A percentile compares a stretch with the other conserved stretches of the same genome.
Conservation (phyloP, 2,797 vertebrate species). For the Danio aesculapii region DNA sequence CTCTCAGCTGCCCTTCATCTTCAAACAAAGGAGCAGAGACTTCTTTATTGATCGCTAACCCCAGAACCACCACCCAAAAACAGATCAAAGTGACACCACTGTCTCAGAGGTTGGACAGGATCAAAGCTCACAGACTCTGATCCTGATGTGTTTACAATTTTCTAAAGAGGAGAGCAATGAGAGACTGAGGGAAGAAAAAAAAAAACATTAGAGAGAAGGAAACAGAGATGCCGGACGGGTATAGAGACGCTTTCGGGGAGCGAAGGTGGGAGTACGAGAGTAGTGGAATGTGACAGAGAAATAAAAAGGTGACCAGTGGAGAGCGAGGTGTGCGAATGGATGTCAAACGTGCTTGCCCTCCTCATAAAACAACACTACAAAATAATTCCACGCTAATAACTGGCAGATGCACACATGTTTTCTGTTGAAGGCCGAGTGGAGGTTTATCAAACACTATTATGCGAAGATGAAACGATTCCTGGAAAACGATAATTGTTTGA, state of each 20-base stretch:
- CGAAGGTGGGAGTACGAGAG: background rate
- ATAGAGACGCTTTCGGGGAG: constrained; percentile 2
- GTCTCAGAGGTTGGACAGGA: constrained; percentile 60
- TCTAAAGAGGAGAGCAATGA: constrained; percentile 50
- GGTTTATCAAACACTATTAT: constrained; percentile 1
- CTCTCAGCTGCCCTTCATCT: constrained; percentile 62
- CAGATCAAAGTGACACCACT: constrained; percentile 64
- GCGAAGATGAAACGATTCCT: constrained; percentile 10
- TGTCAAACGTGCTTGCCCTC: constrained; percentile 48
- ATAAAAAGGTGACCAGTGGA: constrained; percentile 10
- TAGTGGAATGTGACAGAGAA: constrained; percentile 24
- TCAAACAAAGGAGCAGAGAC: constrained; percentile 65
- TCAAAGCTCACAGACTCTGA: constrained; percentile 55
- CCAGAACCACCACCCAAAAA: constrained; percentile 58
- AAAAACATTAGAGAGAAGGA: constrained; percentile 26
- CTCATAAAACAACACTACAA: constrained; percentile 31
- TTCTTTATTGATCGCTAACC: constrained; percentile 62
- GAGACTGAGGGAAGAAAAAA: constrained; percentile 20
- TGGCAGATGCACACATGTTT: constrained; percentile 30
- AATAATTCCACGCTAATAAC: constrained; percentile 44
- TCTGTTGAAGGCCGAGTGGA: background rate
- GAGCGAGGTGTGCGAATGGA: constrained; percentile 33
- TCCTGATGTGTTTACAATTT: constrained; percentile 60
- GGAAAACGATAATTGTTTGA: background rate
- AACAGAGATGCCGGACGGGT: constrained; percentile 48